Base-by-base conservation (phyloP, 2,888 invertebrate species). In the Uloborus plumipes region DNA sequence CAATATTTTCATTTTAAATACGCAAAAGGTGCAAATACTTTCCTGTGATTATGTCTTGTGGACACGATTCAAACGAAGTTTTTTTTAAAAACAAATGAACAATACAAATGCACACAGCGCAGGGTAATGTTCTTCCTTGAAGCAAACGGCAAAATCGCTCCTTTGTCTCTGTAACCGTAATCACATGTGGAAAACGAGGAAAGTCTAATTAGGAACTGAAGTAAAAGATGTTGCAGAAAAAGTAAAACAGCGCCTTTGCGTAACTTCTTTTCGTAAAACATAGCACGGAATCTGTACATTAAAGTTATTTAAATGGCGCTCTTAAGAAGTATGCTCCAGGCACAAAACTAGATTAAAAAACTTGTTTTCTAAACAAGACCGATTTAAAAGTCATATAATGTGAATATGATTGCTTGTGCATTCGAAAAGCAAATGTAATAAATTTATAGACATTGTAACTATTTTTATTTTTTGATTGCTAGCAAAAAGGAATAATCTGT, bases 231-330 rank as follows among this genome's bases (percentile, higher is more conserved):
- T 47, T 55, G 65, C 65, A 66, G 58, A 49, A 65, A 74, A 65
- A 39, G 39, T 9, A 39, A 55, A 65, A 65, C 65, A 66, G 20
- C n/a, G 59, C 61, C 61, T 67, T 50, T 39, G 75, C 58, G 67
- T 47, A 75, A 75, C 67, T 50, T 51, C 31, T 49, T 64, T 74
- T 49, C 18, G 39, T 20, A 51, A 49, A 51, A 51, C 50, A 16
- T 47, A 62, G 47, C 76, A 76, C 76, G 76, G 67, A 76, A 76
- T 76, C 61, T 62, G 76, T 61, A 55, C 76, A 76, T 76, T 76
- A 76, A 76, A 76, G 53, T 69, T 62, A 39, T 69, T 62, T 69
- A 76, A 76, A 76, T 76, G 49, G 62, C 76, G 61, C 62, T 62
- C 62, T 62, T 49, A 39, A 22, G 16, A 62, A 53, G n/a, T 69